These are phyloP conservation scores for Macrobrachium rosenbergii DNA, from an alignment of 1,140 invertebrate species.

Conservation along the genomic window DNA sequence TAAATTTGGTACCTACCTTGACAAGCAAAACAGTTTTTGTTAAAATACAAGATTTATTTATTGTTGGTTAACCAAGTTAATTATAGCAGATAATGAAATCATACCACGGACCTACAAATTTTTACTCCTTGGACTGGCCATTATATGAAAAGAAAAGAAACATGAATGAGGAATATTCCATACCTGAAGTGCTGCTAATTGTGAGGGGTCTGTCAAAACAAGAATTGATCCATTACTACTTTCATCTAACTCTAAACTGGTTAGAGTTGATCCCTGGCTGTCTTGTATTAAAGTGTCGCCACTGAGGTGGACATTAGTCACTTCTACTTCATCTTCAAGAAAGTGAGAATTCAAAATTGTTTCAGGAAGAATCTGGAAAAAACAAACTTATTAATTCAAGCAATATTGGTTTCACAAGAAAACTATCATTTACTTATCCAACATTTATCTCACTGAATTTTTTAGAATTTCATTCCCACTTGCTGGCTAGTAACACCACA, in stretches of 20 bases:
- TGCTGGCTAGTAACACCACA: no score
- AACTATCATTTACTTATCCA: neutral
- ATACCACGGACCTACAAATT: no score
- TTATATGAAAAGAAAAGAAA: no score
- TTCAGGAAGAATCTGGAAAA: constrained; percentile 29
- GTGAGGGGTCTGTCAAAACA: constrained; percentile 51
- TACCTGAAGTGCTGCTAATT: constrained; percentile 53
- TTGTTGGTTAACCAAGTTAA: no score
- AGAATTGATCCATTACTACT: constrained; percentile 47
- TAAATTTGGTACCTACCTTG: no score
- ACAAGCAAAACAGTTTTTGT: no score
- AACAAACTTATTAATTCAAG: neutral
- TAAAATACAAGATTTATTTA: no score
- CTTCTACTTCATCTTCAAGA: constrained; percentile 24
- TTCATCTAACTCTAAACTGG: constrained; percentile 41
- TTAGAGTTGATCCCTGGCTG: constrained; percentile 23
- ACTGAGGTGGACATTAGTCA: constrained; percentile 3
- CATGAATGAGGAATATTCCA: neutral
- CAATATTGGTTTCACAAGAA: no score
- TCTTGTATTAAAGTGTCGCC: constrained; percentile 32
- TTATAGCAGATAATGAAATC: no score
- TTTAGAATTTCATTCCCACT: no score
- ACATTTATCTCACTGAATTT: no score
- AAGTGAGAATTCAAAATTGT: constrained; percentile 32
- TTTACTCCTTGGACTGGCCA: no score